phyloP scores from a whole-genome alignment of 2,113 vertebrate species.

The Pangasianodon gigas region DNA sequence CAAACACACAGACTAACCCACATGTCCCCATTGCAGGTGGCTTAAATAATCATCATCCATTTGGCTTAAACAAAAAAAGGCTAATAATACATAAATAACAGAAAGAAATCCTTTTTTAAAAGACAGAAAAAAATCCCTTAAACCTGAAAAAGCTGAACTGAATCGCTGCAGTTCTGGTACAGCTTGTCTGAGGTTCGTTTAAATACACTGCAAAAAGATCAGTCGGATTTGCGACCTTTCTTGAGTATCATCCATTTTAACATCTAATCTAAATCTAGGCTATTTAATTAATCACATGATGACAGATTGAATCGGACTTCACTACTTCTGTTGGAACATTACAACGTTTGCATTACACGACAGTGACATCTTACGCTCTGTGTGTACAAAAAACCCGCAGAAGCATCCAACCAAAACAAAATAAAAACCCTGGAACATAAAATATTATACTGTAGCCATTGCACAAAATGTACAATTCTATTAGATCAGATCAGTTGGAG shows the following conservation, averaged over 20 bases:
- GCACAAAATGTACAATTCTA: constrained; percentile 40
- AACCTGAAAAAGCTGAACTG: not conserved
- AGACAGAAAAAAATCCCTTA: constrained; percentile 20
- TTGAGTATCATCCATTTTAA: not conserved
- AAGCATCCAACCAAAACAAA: not conserved
- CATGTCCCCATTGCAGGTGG: not conserved
- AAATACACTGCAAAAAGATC: constrained; percentile 14
- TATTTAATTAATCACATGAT: constrained; percentile 44
- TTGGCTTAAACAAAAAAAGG: not conserved
- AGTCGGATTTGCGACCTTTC: not conserved
- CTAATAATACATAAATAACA: constrained; percentile 17
- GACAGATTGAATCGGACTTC: constrained; percentile 25
- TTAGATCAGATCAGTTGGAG: constrained; percentile 12
- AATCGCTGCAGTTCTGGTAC: constrained; percentile 40
- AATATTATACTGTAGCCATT: constrained; percentile 24
- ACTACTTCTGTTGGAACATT: constrained; percentile 27
- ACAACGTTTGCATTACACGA: constrained; percentile 31
- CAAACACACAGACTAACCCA: not conserved
- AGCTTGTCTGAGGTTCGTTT: constrained; percentile 37
- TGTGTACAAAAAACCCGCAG: not conserved
- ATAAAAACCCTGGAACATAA: constrained; percentile 4
- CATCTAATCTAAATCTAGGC: constrained; percentile 33
- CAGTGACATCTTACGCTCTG: not conserved
- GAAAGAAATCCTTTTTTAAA: constrained; percentile 1
- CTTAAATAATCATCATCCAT: constrained; percentile 1